A percentile compares a stretch with the other conserved stretches of the same genome.
phyloP scores from a whole-genome alignment of 1,140 invertebrate genomes.

The Nomia melanderi region DNA sequence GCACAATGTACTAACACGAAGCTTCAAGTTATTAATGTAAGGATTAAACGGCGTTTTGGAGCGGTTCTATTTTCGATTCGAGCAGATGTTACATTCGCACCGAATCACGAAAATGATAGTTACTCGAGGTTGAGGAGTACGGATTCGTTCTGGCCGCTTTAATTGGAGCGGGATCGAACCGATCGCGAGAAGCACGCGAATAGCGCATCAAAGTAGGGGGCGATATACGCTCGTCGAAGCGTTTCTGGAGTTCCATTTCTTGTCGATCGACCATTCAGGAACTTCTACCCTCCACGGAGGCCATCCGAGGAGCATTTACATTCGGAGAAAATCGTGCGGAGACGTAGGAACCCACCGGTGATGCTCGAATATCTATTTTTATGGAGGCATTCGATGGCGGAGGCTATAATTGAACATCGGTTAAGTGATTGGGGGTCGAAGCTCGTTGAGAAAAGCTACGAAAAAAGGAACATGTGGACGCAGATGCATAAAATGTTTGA shows the following conservation, averaged over 20 bases:
- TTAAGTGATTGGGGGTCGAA: not conserved
- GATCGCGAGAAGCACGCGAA: not conserved
- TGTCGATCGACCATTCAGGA: too few species aligned
- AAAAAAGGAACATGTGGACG: not conserved
- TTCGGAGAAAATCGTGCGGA: too few species aligned
- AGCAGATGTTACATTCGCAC: not conserved
- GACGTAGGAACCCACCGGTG: too few species aligned
- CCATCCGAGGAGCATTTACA: too few species aligned
- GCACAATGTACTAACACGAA: too few species aligned
- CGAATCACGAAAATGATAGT: conserved; percentile 4
- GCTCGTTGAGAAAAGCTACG: too few species aligned
- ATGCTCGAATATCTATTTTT: not conserved
- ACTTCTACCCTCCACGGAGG: not conserved
- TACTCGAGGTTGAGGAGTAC: not conserved
- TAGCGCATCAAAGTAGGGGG: not conserved
- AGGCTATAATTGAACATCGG: too few species aligned
- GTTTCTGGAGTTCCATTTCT: not conserved
- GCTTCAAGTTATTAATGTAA: too few species aligned
- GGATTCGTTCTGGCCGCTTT: not conserved
- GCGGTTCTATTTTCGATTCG: not conserved
- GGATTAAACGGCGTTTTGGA: not conserved
- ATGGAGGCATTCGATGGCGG: not conserved
- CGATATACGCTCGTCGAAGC: not conserved
- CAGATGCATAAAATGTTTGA: not conserved
- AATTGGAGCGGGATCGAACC: not conserved